These are phyloP conservation scores for Matsumurasca onukii DNA, from an alignment of 1,140 invertebrate species.

Conservation along the genomic window DNA sequence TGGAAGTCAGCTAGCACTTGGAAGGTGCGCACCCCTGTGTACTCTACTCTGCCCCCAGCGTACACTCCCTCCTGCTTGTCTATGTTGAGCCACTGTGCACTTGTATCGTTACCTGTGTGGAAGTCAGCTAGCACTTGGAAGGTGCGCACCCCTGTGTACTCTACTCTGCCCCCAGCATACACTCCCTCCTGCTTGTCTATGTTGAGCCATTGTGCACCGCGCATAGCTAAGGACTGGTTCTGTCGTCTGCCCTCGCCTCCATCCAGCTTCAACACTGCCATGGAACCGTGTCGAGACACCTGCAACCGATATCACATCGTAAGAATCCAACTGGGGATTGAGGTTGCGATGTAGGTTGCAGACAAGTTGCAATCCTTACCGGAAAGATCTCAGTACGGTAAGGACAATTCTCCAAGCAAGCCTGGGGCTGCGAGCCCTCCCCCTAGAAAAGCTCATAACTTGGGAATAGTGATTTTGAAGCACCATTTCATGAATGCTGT, in stretches of 20 bases:
- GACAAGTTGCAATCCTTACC: no score
- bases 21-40: no score
- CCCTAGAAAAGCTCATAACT: no score
- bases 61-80: conserved; percentile 95
- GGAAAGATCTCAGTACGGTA: no score
- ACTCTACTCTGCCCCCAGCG: conserved; percentile 90
- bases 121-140: conserved; percentile 96
- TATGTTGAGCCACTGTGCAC: conserved; percentile 86
- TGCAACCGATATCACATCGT: no score
- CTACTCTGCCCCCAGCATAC: conserved; percentile 92
- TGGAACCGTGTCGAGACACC: conserved; percentile 79
- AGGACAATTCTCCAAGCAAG: no score
- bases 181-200: conserved; percentile 95
- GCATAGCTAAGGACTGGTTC: conserved; percentile 90
- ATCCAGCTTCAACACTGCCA: conserved; percentile 91
- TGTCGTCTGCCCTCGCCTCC: conserved; percentile 93
- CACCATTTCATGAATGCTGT: no score
- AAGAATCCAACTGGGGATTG: no score
- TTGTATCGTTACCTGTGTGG: conserved; percentile 92
- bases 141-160: no score
- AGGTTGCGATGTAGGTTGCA: no score
- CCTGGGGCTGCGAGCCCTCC: no score
- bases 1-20: conserved; percentile 95
- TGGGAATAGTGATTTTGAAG: no score
- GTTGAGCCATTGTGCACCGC: conserved; percentile 86